Evolutionary conservation across 2,113 vertebrate species (phyloP).

Genomic region (Misgurnus anguillicaudatus): DNA sequence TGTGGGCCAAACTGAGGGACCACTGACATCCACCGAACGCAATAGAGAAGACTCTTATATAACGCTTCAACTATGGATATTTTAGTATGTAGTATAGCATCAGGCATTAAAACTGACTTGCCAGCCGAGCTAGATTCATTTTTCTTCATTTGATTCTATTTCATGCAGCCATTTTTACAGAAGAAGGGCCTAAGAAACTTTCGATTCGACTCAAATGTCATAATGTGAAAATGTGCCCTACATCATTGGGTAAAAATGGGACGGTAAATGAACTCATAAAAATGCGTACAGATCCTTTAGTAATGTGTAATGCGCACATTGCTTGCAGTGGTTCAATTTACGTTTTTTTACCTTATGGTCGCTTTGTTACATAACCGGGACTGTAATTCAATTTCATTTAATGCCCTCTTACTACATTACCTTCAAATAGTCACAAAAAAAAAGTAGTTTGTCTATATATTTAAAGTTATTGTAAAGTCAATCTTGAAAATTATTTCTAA

Average conservation of each 20-base stretch:
- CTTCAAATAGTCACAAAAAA: too few species aligned
- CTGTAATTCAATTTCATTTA: too few species aligned
- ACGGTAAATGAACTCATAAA: too few species aligned
- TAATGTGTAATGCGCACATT: too few species aligned
- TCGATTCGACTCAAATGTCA: neutral
- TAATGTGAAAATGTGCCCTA: neutral
- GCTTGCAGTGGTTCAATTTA: neutral
- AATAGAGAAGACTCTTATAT: constrained; percentile 29
- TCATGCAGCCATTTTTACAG: neutral
- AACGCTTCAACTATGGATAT: constrained; percentile 25
- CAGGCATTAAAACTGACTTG: constrained; percentile 1
- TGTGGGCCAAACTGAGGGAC: constrained; percentile 19
- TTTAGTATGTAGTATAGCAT: constrained; percentile 30
- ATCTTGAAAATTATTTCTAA: too few species aligned
- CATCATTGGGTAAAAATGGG: neutral
- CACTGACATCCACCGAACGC: constrained; percentile 21
- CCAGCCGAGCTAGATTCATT: constrained; percentile 22
- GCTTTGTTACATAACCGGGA: neutral
- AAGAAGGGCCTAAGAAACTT: constrained; percentile 28
- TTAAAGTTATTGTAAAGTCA: too few species aligned
- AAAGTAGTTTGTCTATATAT: too few species aligned
- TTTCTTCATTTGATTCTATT: constrained; percentile 29
- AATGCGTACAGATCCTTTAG: too few species aligned
- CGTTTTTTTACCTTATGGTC: neutral
- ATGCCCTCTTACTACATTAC: too few species aligned